Evolutionary conservation across 2,888 invertebrate species (phyloP), one percentile per base, ranked within the genome.

Genomic region (Drosophila prostipennis): DNA sequence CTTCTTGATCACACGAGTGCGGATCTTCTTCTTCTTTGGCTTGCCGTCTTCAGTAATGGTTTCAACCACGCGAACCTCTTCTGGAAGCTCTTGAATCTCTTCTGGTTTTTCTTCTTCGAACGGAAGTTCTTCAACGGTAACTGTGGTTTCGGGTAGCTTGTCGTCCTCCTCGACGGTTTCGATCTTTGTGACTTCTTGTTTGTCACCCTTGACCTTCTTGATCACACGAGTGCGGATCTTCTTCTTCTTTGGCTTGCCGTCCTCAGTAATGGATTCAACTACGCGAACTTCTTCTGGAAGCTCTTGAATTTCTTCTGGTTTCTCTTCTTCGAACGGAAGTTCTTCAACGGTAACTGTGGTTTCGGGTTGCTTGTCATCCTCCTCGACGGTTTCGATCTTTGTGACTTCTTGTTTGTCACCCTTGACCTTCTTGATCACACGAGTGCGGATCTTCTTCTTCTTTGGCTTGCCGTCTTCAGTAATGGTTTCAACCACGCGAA

Each of bases 1-100:
- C 55, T 63, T 63, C 55, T 55, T 63, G 10, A 63, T 55, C 0
- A 63, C 48, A 0, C 61, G 54, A 40, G 55, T 63, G 6, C 61
- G 61, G 23, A 55, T 63, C 61, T 63, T 63, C 55, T 63, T 63
- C 23, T 63, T 55, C 54, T 63, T 63, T 7, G 61, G 61, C 10
- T 48, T 54, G 14, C 55, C 61, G 6, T 55, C 55, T 49, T 63
- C 61, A 2, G 55, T 36, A 2, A 63, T 11, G 0, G 55, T 19
- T 63, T 63, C 55, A 6, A 55, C n/a, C 2, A 63, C 55, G 4
- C 42, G 49, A 10, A 63, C 36, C 19, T 55, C 55, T 2, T 63
- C 61, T 6, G 61, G 61, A 37, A 63, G 61, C 39, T 63, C 61
- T 10, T 55, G 19, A 7, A 63, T 48, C 2, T 49, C 49, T 11